Conservation (phyloP, 2,888 invertebrate species). For the Eristalis tenax region DNA sequence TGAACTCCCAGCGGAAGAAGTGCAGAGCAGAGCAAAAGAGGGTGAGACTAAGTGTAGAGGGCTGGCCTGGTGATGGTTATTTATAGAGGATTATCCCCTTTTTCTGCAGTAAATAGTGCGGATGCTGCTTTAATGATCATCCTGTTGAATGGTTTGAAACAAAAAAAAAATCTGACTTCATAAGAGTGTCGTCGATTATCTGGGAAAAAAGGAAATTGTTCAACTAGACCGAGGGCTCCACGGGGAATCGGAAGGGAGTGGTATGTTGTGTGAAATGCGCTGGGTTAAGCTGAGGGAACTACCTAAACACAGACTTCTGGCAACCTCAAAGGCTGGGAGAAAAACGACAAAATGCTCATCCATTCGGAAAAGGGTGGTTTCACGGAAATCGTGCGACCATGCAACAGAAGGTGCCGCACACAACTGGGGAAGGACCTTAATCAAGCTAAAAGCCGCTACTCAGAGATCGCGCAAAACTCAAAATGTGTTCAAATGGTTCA, state of each 20-base stretch:
- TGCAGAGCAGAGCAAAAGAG: neutral
- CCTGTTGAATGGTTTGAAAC: conserved; percentile 24
- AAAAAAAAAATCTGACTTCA: neutral
- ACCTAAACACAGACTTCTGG: neutral
- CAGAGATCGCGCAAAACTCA: too few species aligned
- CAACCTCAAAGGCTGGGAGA: too few species aligned
- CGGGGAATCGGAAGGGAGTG: neutral
- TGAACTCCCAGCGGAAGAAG: conserved; percentile 45
- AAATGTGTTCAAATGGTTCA: too few species aligned
- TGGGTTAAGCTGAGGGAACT: neutral
- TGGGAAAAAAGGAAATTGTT: neutral
- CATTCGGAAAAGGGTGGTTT: too few species aligned
- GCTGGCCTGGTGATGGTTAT: conserved; percentile 28
- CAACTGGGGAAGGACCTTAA: too few species aligned
- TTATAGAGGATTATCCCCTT: conserved; percentile 52
- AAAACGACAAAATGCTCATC: too few species aligned
- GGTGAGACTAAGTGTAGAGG: neutral
- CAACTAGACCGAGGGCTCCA: neutral
- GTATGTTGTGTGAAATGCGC: neutral
- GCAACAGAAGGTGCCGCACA: too few species aligned
- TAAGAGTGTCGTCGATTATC: neutral
- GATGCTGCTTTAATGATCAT: conserved; percentile 20
- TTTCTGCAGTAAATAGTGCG: conserved; percentile 53
- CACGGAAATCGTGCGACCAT: too few species aligned
- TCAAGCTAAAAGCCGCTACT: too few species aligned